phyloP scores from a whole-genome alignment of 2,888 invertebrate genomes.

The Tachina lurida region DNA sequence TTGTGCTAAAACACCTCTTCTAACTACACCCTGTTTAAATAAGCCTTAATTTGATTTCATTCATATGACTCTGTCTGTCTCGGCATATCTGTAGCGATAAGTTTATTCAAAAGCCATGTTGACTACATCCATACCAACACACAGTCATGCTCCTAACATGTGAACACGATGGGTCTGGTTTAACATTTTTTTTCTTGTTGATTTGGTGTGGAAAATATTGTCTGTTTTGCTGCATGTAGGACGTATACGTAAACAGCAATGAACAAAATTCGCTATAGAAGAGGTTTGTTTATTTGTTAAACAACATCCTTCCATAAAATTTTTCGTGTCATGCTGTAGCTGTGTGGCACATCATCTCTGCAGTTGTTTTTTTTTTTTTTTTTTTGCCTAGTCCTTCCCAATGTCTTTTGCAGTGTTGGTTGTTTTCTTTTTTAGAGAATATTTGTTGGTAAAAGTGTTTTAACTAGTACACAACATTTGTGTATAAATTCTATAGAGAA shows the following conservation, averaged over 20 bases:
- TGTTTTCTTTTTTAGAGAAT: conserved; percentile 33
- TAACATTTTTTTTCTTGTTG: conserved; percentile 24
- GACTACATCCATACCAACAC: conserved; percentile 1
- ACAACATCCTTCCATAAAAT: conserved; percentile 49
- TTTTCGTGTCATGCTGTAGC: conserved; percentile 1
- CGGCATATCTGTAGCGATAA: conserved; percentile 41
- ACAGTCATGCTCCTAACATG: background rate
- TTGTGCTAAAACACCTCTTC: background rate
- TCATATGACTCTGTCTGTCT: conserved; percentile 13
- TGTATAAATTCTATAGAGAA: conserved; percentile 53
- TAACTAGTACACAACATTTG: conserved; percentile 49
- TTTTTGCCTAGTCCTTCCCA: conserved; percentile 43
- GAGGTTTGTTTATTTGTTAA: conserved; percentile 67
- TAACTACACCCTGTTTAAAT: conserved; percentile 8
- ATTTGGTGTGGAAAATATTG: conserved; percentile 42
- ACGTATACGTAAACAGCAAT: conserved; percentile 62
- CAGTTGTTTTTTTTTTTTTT: background rate
- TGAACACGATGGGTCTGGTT: conserved; percentile 33
- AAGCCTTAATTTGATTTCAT: conserved; percentile 30
- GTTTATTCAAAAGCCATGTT: conserved; percentile 63
- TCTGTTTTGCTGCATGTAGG: conserved; percentile 49
- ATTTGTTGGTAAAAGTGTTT: conserved; percentile 32
- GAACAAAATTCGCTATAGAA: conserved; percentile 40
- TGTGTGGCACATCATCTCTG: background rate
- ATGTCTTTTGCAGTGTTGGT: conserved; percentile 63